Evolutionary conservation across 2,797 vertebrate genomes (phyloP), one percentile per base, ranked within the genome.

Genomic region (Halcyon leucocephala): DNA sequence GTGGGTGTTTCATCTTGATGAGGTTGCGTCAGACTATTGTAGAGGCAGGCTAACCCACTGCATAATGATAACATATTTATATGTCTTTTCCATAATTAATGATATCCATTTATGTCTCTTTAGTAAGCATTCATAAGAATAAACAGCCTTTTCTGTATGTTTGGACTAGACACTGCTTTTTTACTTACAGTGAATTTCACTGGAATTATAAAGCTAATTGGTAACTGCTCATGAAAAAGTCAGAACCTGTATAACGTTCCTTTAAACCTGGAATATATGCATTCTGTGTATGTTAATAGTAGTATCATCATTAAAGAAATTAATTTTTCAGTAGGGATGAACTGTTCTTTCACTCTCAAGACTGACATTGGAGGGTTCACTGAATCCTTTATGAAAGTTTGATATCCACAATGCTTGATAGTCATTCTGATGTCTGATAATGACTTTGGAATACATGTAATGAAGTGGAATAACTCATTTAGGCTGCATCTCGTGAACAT

Each of bases 391-490:
- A 48, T 49, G 51, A 81, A 85, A n/a, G 17, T 33, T 19, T 54
- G 70, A 86, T 73, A 90, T 48, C 19, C 57, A 72, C 44, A 95
- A 88, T 46, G 54, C 82, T 80, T 64, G 64, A 58, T 81, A 92
- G 82, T 77, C 61, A 29, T 91, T 82, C 58, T 79, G 71, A 74
- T 94, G 91, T 95, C 41, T 7, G 7, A 51, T 95, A 89, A 77
- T 90, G 42, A 82, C 84, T 87, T 91, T 42, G 57, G 29, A 87
- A 73, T 82, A 61, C 83, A 60, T 70, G 65, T 85, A 94, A 91
- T 94, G 82, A 93, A 85, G 84, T 91, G 71, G 71, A 89, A 91
- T 94, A 96, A 93, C 55, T 92, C 4, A 62, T 89, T 89, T 92
- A 78, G 74, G 74, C 58, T 91, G 44, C 60, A 74, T 78, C 82